phyloP scores from a whole-genome alignment of 2,113 vertebrate species.

The Podiceps cristatus region DNA sequence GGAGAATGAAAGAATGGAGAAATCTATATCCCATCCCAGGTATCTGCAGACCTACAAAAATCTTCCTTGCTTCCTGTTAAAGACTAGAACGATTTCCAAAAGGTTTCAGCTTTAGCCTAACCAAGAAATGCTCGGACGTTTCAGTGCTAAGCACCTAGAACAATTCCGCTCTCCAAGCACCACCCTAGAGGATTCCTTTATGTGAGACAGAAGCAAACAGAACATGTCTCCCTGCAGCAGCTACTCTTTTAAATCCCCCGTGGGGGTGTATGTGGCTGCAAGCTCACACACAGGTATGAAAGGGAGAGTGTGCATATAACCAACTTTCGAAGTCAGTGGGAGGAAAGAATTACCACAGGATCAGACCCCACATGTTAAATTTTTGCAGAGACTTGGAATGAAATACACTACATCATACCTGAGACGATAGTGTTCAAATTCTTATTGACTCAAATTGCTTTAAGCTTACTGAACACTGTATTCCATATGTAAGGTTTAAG shows the following conservation, averaged over 20 bases:
- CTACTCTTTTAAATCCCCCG: background rate
- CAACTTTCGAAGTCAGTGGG: background rate
- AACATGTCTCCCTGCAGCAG: background rate
- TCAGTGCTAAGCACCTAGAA: background rate
- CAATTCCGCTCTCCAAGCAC: background rate
- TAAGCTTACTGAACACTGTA: background rate
- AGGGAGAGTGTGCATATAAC: background rate
- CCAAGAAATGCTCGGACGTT: background rate
- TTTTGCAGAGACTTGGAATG: background rate
- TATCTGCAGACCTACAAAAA: background rate
- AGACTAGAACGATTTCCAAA: background rate
- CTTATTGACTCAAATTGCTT: background rate
- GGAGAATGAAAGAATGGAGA: background rate
- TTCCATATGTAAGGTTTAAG: background rate
- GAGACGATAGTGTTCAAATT: background rate
- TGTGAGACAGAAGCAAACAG: background rate
- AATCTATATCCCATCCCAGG: background rate
- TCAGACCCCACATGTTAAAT: slow-evolving; percentile 20
- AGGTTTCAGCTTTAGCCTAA: background rate
- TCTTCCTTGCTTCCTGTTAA: background rate
- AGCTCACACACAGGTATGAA: background rate
- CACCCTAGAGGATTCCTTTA: background rate
- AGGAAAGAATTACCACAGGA: background rate
- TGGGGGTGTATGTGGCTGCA: background rate
- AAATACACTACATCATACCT: background rate